phyloP scores from a whole-genome alignment of 2,888 invertebrate genomes.

The Dolomedes plantarius region DNA sequence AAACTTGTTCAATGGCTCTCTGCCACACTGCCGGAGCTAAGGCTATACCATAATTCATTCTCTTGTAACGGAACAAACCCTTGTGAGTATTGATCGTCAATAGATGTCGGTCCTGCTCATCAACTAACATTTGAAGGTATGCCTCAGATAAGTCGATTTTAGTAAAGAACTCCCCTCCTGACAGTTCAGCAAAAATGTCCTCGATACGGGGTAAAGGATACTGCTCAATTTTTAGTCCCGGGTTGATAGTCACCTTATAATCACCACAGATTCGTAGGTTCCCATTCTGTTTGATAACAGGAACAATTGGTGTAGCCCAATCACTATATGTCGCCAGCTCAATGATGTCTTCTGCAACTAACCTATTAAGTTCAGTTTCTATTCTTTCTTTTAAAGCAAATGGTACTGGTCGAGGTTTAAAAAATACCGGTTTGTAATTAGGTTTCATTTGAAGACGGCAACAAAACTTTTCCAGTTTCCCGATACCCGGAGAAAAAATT shows the following conservation, averaged over 20 bases:
- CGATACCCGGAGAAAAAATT: conserved; percentile 45
- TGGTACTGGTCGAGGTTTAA: conserved; percentile 43
- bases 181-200: conserved; percentile 74
- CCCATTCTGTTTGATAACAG: conserved; percentile 42
- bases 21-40: conserved; percentile 75
- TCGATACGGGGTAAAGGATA: conserved; percentile 75
- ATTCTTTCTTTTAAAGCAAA: conserved; percentile 48
- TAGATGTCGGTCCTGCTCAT: conserved; percentile 74
- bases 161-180: conserved; percentile 73
- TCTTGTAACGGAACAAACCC: conserved; percentile 75
- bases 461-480: conserved; percentile 45
- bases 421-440: conserved; percentile 8
- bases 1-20: background rate
- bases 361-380: conserved; percentile 40
- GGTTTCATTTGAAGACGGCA: conserved; percentile 24
- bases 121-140: conserved; percentile 76
- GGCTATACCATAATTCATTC: conserved; percentile 75
- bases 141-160: conserved; percentile 75
- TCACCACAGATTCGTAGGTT: conserved; percentile 75
- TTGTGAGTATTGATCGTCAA: conserved; percentile 76
- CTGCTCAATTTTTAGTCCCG: conserved; percentile 74
- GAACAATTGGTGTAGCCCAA: conserved; percentile 45
- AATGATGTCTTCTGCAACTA: conserved; percentile 45
- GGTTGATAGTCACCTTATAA: conserved; percentile 75
- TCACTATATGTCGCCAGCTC: conserved; percentile 44